These are phyloP conservation scores for Raja brachyura DNA, from an alignment of 2,113 vertebrate species.

Conservation along the genomic window DNA sequence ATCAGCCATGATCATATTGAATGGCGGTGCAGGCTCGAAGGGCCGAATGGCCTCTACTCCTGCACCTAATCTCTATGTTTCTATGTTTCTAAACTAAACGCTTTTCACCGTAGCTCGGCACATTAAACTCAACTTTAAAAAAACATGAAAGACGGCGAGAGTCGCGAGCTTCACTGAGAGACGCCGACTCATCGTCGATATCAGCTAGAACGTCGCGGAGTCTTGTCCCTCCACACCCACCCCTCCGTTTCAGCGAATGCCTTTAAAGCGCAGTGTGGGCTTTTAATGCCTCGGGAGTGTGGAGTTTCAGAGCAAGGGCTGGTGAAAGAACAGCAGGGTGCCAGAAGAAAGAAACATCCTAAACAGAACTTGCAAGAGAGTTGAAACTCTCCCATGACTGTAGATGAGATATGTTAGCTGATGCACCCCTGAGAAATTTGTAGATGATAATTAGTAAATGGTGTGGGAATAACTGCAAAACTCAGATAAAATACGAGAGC, in stretches of 20 bases:
- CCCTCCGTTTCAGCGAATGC: not conserved
- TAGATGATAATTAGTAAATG: conserved; percentile 5
- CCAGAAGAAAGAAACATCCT: not conserved
- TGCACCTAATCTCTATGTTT: too few relatives aligned
- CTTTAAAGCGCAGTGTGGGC: not conserved
- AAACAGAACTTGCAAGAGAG: not conserved
- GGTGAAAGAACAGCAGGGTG: conserved; percentile 27
- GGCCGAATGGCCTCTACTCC: too few relatives aligned
- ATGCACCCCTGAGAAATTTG: not conserved
- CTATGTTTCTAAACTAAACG: too few relatives aligned
- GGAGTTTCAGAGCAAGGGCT: not conserved
- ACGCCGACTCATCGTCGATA: conserved; percentile 36
- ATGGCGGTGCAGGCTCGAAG: too few relatives aligned
- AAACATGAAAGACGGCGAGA: conserved; percentile 39
- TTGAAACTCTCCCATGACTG: not conserved
- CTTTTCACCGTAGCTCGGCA: not conserved
- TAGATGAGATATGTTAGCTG: conserved; percentile 1
- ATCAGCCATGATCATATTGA: too few relatives aligned
- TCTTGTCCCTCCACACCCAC: not conserved
- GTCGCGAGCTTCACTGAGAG: conserved; percentile 18
- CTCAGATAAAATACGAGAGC: not conserved
- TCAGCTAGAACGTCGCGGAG: not conserved
- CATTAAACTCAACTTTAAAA: conserved; percentile 39
- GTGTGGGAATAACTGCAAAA: not conserved
- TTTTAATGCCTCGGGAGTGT: conserved; percentile 16